phyloP scores from a whole-genome alignment of 2,797 vertebrate species.

The Hozukius guyotensis region DNA sequence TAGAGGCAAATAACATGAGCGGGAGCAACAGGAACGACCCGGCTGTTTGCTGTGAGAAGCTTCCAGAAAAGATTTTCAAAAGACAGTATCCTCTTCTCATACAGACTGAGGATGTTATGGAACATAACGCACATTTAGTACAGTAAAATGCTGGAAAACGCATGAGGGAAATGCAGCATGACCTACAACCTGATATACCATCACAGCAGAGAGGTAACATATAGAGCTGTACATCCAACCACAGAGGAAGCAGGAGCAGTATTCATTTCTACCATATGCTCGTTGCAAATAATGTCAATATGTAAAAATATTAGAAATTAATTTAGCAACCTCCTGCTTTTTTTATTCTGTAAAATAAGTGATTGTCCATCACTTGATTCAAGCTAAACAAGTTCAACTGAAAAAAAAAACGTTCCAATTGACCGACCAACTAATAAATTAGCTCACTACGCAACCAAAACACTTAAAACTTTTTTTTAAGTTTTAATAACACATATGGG shows the following conservation, averaged over 20 bases:
- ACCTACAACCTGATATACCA: neutral
- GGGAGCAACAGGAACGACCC: slow-evolving; percentile 11
- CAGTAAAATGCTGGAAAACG: neutral
- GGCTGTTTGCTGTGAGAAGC: slow-evolving; percentile 1
- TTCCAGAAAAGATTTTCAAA: slow-evolving; percentile 14
- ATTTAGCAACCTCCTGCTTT: neutral
- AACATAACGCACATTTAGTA: neutral
- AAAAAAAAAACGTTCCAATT: neutral
- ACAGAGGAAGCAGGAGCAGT: neutral
- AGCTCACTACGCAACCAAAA: no score
- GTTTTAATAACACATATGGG: no score
- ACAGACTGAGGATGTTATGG: neutral
- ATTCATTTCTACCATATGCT: neutral
- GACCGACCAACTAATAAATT: neutral
- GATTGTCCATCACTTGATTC: neutral
- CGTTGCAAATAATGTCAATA: neutral
- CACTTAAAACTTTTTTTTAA: no score
- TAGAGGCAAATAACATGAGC: slow-evolving; percentile 37
- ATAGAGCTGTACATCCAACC: neutral
- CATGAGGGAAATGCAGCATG: neutral
- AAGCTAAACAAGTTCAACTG: neutral
- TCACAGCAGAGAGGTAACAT: neutral
- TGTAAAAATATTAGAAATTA: neutral
- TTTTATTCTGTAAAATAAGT: neutral
- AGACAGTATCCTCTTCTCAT: neutral